Evolutionary conservation across 2,888 invertebrate genomes (phyloP), one percentile per base, ranked within the genome.

Genomic region (Epinotia nisella): DNA sequence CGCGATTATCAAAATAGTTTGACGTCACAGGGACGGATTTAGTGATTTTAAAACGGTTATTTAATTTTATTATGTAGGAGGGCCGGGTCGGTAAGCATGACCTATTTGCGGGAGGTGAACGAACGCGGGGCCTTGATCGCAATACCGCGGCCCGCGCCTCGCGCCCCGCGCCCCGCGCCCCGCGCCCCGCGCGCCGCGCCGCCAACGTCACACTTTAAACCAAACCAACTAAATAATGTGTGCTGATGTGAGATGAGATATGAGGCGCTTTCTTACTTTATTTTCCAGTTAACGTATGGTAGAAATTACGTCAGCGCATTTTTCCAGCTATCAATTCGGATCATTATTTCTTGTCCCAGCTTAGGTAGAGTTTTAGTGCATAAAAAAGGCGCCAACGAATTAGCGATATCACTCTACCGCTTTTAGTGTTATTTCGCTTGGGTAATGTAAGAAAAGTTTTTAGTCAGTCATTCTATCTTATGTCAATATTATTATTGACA

Each of bases 81-180:
- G 85, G 79, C 87, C 83, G 86, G 82, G 83, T 84, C 83, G 85
- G 83, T 84, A 84, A 85, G 90, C 88, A 87, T 91, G 92, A 92
- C 93, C 93, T 83, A 92, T 88, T 92, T 93, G 90, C 83, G 76
- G 78, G 80, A 89, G 93, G 93, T 92, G 91, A 92, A 93, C 92
- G 93, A 93, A 91, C 93, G 87, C 84, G 86, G 81, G 93, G 93
- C 93, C 93, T 93, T 93, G 93, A 92, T 93, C 93, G 93, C 93
- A 93, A 93, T 93, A 90, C 88, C 82, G 86, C 81, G 78, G 81
- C 83, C 84, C 81, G 79, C 79, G 78, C 78, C 81, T 75, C 80
- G 74, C 78, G 78, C 79, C 80, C 71, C 80, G 58, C 79, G 76
- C 70, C 80, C 68, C 81, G 13, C 71, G 75, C 60, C 76, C 21